Evolutionary conservation across 2,797 vertebrate genomes (phyloP).

Genomic region (Cercopithecus mitis): DNA sequence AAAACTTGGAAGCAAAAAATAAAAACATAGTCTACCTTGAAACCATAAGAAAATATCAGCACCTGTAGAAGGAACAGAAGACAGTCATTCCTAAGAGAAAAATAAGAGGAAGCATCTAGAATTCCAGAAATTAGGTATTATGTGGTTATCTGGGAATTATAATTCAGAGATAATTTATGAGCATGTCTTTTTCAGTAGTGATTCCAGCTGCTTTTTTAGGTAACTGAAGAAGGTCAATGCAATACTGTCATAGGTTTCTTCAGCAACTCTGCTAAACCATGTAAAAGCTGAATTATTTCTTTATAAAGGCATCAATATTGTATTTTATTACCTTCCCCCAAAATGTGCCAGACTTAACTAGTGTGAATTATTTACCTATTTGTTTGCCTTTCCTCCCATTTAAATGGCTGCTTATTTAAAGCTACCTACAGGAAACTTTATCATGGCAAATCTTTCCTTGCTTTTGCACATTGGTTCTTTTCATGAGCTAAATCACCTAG

Average conservation of each 20-base stretch:
- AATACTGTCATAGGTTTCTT: neutral
- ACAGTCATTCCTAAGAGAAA: neutral
- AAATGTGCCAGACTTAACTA: conserved; percentile 32
- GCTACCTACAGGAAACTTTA: neutral
- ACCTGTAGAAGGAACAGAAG: neutral
- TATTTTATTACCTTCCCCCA: conserved; percentile 41
- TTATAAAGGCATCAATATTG: conserved; percentile 46
- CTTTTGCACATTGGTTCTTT: neutral
- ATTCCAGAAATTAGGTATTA: conserved; percentile 5
- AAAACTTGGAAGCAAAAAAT: conserved; percentile 4
- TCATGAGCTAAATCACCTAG: conserved; percentile 16
- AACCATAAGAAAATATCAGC: conserved; percentile 9
- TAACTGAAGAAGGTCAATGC: neutral
- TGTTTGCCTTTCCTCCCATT: conserved; percentile 29
- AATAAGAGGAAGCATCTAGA: neutral
- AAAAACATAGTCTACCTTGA: neutral
- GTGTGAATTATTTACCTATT: conserved; percentile 57
- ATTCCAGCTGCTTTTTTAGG: conserved; percentile 5
- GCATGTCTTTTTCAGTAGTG: neutral
- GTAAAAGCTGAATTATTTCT: conserved; percentile 48
- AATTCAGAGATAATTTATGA: conserved; percentile 50
- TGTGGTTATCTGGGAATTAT: conserved; percentile 41
- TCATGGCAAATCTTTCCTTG: neutral
- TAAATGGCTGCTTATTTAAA: conserved; percentile 54
- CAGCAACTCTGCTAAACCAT: neutral